A percentile compares a stretch with the other conserved stretches of the same genome.
These are phyloP conservation scores for Cerastis leucographa DNA, from an alignment of 2,888 invertebrate genomes.

Conservation along the genomic window DNA sequence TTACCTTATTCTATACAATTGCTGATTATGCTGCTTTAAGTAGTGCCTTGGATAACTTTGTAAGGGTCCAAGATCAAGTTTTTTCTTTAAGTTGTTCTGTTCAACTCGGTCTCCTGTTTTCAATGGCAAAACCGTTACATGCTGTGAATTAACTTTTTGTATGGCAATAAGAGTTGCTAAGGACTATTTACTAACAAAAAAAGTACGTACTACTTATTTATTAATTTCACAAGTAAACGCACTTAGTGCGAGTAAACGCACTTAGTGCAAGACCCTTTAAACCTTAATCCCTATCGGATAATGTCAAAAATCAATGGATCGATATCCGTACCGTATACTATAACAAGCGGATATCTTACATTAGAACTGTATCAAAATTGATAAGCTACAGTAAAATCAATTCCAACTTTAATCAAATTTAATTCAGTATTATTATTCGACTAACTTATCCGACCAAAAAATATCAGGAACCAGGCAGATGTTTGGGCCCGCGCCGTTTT, in stretches of 20 bases:
- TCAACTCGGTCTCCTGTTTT: conserved; percentile 74
- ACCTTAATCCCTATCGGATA: not conserved
- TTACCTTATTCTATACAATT: conserved; percentile 35
- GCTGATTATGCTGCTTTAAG: conserved; percentile 22
- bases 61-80: conserved; percentile 76
- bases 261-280: not conserved
- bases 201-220: no score
- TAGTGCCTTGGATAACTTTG: conserved; percentile 55
- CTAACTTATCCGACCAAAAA: conserved; percentile 82
- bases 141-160: conserved; percentile 69
- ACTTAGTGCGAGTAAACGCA: no score
- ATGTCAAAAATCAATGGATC: not conserved
- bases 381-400: conserved; percentile 54
- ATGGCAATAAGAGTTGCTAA: conserved; percentile 51
- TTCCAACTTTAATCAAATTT: conserved; percentile 69
- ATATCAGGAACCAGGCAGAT: conserved; percentile 86
- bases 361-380: conserved; percentile 39
- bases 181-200: not conserved
- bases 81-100: conserved; percentile 70
- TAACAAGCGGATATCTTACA: conserved; percentile 10
- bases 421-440: conserved; percentile 79
- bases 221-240: not conserved
- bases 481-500: conserved; percentile 83
- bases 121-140: conserved; percentile 85
- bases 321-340: not conserved